phyloP scores from a whole-genome alignment of 2,113 vertebrate genomes.

The Vicugna pacos region DNA sequence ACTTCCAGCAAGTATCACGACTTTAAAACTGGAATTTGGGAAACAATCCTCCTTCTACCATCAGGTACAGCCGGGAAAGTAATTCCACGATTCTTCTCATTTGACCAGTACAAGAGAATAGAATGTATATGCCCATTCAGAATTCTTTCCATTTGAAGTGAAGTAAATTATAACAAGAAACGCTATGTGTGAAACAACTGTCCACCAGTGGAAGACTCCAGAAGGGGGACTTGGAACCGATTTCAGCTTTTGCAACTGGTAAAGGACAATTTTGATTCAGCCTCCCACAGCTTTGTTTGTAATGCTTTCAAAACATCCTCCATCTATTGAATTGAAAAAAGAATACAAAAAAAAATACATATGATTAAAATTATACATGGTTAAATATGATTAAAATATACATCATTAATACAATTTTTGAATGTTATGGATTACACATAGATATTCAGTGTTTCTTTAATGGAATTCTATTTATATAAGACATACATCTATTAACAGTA shows the following conservation, averaged over 20 bases:
- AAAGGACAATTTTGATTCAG: slow-evolving; percentile 63
- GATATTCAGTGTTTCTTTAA: neutral
- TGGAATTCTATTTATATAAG: neutral
- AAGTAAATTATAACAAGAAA: neutral
- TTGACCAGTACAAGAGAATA: neutral
- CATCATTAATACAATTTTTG: neutral
- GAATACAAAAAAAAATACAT: neutral
- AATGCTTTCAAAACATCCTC: slow-evolving; percentile 74
- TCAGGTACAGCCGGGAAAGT: neutral
- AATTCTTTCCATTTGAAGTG: neutral
- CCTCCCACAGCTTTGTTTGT: slow-evolving; percentile 60
- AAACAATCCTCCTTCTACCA: neutral
- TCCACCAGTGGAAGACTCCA: neutral
- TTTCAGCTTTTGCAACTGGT: slow-evolving; percentile 5
- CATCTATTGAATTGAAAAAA: slow-evolving; percentile 59
- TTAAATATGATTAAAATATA: neutral
- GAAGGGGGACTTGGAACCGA: neutral
- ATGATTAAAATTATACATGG: neutral
- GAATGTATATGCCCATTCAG: neutral
- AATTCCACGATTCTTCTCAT: neutral
- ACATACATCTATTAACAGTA: neutral
- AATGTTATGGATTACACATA: neutral
- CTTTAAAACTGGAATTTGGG: neutral
- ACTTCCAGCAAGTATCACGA: neutral
- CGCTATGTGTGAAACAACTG: neutral